Base-by-base conservation (phyloP, 2,113 vertebrate species). In the Caranx ignobilis region DNA sequence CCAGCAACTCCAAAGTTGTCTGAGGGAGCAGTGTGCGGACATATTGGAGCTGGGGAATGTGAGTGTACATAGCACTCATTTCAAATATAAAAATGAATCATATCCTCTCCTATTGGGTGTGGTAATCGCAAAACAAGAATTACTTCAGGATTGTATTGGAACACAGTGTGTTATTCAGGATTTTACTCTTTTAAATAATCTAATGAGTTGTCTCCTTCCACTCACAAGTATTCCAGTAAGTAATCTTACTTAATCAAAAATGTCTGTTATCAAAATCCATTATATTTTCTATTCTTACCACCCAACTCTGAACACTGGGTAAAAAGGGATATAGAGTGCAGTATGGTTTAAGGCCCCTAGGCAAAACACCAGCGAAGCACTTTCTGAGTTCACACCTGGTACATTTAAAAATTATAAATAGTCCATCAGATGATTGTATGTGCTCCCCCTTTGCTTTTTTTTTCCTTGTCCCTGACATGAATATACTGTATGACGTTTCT, bases 271-370 rank as follows among this genome's bases (percentile, higher is more conserved):
- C 34, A 69, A 69, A 61, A 57, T 63, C 34, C 48, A 45, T 77
- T 21, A 37, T 16, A 41, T 72, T 1, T 78, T 56, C 31, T 78
- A 64, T 61, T 83, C 1, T 68, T 63, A 55, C 45, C 39, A 66
- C n/a, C 34, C 26, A 63, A 62, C 65, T 75, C 59, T 75, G 69
- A 70, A 60, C 69, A 77, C 54, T 48, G 19, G 19, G 62, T 77
- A 63, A 78, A 71, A 71, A 50, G 32, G 57, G 47, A 71, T 69
- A 39, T 37, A 68, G 31, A 83, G 62, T 82, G 21, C 62, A 72
- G 79, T 77, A n/a, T 87, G 57, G 73, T 81, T 84, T 90, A 92
- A 91, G 90, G 93, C 87, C 84, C 85, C 86, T 52, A 84, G 83
- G 81, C 67, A 90, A 60, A 85, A 90, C 79, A 86, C 52, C 59